These are phyloP conservation scores for Otus sunia DNA, from an alignment of 2,113 vertebrate species.

Conservation along the genomic window DNA sequence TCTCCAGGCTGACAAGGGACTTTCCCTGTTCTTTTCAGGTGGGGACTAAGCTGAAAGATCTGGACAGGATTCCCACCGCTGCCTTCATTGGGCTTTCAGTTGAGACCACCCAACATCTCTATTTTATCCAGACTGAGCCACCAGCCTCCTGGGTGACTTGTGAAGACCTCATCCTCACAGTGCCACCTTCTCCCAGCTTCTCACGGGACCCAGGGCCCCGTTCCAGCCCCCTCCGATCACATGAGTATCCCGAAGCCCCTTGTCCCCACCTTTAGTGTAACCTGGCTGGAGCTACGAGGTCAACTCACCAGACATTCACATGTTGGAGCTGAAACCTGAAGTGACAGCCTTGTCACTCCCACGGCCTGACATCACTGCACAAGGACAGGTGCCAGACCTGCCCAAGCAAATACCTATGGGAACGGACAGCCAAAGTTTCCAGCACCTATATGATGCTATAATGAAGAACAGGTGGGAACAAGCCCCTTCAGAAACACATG, in stretches of 20 bases:
- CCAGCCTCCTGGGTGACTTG: neutral
- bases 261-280: neutral
- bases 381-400: neutral
- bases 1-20: neutral
- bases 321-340: neutral
- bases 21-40: neutral
- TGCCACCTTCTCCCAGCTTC: accelerated
- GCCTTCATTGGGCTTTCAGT: neutral
- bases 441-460: neutral
- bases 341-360: neutral
- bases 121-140: accelerated
- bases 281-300: neutral
- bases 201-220: neutral
- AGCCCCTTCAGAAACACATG: neutral
- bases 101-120: neutral
- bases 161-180: neutral
- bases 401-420: neutral
- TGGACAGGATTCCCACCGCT: neutral
- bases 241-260: neutral
- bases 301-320: neutral
- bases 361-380: neutral
- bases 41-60: neutral
- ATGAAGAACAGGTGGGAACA: neutral
- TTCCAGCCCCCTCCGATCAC: neutral
- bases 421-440: neutral